A percentile compares a stretch with the other conserved stretches of the same genome.
These are phyloP conservation scores for Protophormia terraenovae DNA, from an alignment of 2,888 invertebrate genomes.

Conservation along the genomic window DNA sequence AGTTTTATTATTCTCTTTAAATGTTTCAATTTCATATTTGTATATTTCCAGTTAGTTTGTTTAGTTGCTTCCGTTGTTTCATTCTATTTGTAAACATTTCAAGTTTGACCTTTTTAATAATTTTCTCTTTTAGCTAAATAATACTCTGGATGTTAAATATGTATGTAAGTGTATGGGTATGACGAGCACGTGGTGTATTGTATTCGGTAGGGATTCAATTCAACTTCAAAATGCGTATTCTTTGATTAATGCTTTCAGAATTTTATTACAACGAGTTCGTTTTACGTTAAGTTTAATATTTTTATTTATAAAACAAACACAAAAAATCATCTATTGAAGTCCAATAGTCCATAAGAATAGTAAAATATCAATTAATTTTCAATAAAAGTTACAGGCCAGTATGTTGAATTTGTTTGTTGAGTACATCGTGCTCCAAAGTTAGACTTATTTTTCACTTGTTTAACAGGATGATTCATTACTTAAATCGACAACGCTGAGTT, in stretches of 20 bases:
- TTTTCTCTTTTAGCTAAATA: not conserved
- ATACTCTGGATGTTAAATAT: not conserved
- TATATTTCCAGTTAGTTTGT: not conserved
- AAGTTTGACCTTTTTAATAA: not conserved
- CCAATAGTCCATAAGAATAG: no score
- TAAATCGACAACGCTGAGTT: no score
- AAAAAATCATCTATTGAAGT: no score
- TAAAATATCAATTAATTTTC: no score
- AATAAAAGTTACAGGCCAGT: no score
- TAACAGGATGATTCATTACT: no score
- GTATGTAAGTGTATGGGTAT: no score
- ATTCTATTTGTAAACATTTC: not conserved
- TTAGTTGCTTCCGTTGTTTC: not conserved
- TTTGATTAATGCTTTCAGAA: slow-evolving; percentile 24
- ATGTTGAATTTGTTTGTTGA: no score
- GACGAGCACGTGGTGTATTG: slow-evolving; percentile 53
- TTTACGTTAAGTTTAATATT: not conserved
- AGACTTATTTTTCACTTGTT: no score
- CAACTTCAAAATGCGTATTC: slow-evolving; percentile 2
- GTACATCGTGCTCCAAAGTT: no score
- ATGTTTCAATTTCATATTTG: slow-evolving; percentile 13
- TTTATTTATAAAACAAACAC: not conserved
- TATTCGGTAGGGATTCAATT: not conserved
- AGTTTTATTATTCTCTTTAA: not conserved
- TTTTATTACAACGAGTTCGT: not conserved